A percentile compares a stretch with the other conserved stretches of the same genome.
phyloP scores from a whole-genome alignment of 2,113 vertebrate species.

The Psammodynastes pulverulentus region DNA sequence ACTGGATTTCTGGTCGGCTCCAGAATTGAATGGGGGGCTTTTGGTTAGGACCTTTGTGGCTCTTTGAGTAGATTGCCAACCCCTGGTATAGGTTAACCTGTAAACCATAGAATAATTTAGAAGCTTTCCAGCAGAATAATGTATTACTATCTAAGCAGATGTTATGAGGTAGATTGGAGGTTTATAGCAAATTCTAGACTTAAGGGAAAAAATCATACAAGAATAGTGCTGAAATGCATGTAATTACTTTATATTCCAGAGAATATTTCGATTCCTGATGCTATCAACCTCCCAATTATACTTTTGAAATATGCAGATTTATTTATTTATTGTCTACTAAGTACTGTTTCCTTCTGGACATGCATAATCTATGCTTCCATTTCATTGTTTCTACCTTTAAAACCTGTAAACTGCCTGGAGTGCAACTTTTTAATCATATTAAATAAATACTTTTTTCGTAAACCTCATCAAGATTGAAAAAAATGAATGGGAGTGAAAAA shows the following conservation, averaged over 20 bases:
- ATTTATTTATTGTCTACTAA: not conserved
- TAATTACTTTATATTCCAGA: not conserved
- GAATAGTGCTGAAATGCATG: not conserved
- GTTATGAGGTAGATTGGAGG: not conserved
- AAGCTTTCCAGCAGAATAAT: slow-evolving; percentile 16
- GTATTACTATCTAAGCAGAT: slow-evolving; percentile 2
- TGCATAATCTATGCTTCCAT: not conserved
- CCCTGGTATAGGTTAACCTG: no score
- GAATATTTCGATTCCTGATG: not conserved
- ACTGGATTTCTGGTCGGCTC: no score
- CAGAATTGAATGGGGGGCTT: no score
- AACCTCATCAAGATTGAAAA: not conserved
- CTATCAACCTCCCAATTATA: not conserved
- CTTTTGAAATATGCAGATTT: not conserved
- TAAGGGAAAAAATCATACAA: not conserved
- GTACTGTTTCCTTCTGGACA: not conserved
- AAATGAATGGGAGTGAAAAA: not conserved
- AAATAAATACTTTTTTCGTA: not conserved
- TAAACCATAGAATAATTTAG: slow-evolving; percentile 12
- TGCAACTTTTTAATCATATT: not conserved
- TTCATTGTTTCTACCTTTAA: not conserved
- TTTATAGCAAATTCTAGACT: not conserved
- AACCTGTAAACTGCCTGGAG: not conserved
- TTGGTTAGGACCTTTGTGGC: no score
- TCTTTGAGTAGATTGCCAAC: no score